Conservation (phyloP, 2,797 vertebrate species). For the Pipistrellus pygmaeus region DNA sequence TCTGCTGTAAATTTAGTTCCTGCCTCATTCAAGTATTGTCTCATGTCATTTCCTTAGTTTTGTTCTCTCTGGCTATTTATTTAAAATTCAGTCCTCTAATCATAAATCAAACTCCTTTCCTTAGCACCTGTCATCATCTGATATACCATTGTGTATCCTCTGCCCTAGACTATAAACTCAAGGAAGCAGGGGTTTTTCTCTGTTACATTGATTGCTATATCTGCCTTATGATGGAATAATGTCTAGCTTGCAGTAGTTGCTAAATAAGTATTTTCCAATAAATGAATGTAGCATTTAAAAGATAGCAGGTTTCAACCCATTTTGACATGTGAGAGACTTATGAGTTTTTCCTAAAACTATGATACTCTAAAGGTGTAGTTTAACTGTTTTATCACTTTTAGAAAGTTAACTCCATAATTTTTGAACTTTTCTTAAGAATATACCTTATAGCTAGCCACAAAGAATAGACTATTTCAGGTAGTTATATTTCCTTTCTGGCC, state of each 20-base stretch:
- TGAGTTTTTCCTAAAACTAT: not conserved
- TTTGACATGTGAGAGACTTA: not conserved
- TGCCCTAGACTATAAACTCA: not conserved
- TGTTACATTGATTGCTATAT: not conserved
- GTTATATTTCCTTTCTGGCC: constrained; percentile 47
- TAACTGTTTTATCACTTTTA: not conserved
- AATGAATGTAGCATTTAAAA: not conserved
- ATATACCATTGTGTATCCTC: not conserved
- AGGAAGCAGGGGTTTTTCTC: not conserved
- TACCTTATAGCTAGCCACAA: not conserved
- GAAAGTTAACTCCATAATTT: not conserved
- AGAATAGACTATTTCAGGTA: not conserved
- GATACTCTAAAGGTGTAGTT: not conserved
- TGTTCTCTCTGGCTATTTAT: not conserved
- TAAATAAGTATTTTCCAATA: constrained; percentile 10
- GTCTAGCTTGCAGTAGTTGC: not conserved
- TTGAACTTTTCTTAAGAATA: not conserved
- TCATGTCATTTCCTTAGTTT: not conserved
- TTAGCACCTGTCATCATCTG: not conserved
- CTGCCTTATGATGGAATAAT: not conserved
- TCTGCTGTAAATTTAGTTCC: not conserved
- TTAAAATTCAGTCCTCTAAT: not conserved
- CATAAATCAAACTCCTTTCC: not conserved
- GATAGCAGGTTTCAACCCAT: not conserved
- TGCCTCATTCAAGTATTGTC: not conserved